Base-by-base conservation (phyloP, 2,888 invertebrate species). In the Eristalis tenax region DNA sequence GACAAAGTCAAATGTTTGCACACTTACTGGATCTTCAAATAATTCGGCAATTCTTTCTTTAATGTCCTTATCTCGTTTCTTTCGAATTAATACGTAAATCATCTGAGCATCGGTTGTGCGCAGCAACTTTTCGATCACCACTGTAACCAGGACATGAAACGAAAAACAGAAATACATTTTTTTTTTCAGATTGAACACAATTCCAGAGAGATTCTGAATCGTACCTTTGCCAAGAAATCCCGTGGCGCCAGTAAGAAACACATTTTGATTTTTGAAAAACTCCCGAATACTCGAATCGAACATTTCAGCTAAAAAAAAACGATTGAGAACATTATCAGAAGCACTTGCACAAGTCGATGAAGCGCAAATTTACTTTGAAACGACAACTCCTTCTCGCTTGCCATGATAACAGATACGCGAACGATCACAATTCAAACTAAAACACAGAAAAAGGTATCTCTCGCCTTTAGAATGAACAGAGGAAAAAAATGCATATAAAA, bases 31-130 rank as follows among this genome's bases (percentile, higher is more conserved):
- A 89, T 96, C 96, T 15, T 95, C 95, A 88, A 96, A 95, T 18
- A 96, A 94, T 89, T 95, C 95, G 13, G 95, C 95, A 68, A 96
- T 92, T 77, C 96, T 94, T 0, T 95, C 94, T 89, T 95, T 94
- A 59, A 95, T 94, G 89, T 95, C 95, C 90, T 96, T 95, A 0
- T 93, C 96, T 91, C 94, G 94, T 90, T 95, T 95, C 38, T 93
- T 91, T 66, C 95, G 92, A 23, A 95, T 93, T 57, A 95, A 91
- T 32, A 95, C 89, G 89, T 94, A 95, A 83, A 95, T 93, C 15
- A 93, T 93, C 38, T 93, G 93, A 5, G 95, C 90, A 56, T 94
- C 93, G 59, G 95, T 95, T 18, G 94, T 93, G 66, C 95, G 93
- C 28, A 95, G 91, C 50, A 95, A 91, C 90, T 95, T 95, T 90